A percentile compares a stretch with the other conserved stretches of the same genome.
These are phyloP conservation scores for Chaenodraco wilsoni DNA, from an alignment of 2,797 vertebrate species.

Conservation along the genomic window DNA sequence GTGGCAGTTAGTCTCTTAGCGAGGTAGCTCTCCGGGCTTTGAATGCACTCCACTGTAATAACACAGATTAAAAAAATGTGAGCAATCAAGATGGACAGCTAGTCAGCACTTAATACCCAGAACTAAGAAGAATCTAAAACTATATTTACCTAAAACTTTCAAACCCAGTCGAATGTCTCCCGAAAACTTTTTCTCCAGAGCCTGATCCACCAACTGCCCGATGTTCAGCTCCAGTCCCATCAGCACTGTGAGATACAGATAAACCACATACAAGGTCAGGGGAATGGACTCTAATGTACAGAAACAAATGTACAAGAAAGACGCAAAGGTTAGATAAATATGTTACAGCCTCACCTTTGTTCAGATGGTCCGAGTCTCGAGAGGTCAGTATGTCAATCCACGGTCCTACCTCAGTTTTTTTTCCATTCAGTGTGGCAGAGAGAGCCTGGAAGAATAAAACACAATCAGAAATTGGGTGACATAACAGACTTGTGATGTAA, in stretches of 20 bases:
- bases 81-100: background rate
- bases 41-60: conserved; percentile 72
- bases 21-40: conserved; percentile 67
- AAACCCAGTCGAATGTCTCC: conserved; percentile 76
- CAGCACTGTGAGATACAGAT: conserved; percentile 64
- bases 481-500: background rate
- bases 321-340: background rate
- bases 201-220: conserved; percentile 49
- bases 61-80: conserved; percentile 9
- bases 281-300: background rate
- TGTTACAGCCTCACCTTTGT: conserved; percentile 56
- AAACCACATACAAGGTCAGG: background rate
- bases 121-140: background rate
- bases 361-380: conserved; percentile 70
- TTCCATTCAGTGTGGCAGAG: conserved; percentile 62
- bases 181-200: conserved; percentile 70
- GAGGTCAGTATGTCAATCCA: conserved; percentile 80
- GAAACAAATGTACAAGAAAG: background rate
- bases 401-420: conserved; percentile 63
- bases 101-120: background rate
- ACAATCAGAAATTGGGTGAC: background rate
- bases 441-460: conserved; percentile 60
- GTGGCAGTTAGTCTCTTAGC: conserved; percentile 69
- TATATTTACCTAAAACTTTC: conserved; percentile 69
- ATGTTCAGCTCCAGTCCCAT: conserved; percentile 65